These are phyloP conservation scores for Cheirogaleus medius DNA, from an alignment of 2,113 vertebrate species.

Conservation along the genomic window DNA sequence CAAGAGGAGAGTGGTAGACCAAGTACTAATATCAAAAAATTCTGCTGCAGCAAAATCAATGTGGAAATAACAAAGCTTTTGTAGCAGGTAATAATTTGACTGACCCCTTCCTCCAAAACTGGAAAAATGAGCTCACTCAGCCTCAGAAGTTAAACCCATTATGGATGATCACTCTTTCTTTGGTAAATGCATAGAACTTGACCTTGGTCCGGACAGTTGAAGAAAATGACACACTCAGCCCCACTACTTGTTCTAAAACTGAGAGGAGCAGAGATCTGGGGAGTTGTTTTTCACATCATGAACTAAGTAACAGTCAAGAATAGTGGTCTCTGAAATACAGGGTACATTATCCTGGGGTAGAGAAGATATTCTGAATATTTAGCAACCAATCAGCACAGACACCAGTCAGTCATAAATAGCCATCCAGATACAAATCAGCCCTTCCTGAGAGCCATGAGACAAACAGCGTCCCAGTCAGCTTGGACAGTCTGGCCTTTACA, in stretches of 20 bases:
- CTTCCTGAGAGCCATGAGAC: neutral
- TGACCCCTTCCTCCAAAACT: constrained; percentile 63
- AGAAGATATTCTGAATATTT: neutral
- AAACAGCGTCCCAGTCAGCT: neutral
- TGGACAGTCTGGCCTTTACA: too few species aligned
- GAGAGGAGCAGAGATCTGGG: constrained; percentile 44
- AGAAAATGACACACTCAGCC: neutral
- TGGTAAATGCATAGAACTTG: constrained; percentile 19
- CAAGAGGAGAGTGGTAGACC: neutral
- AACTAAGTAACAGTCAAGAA: neutral
- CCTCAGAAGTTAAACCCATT: constrained; percentile 63
- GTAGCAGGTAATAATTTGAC: constrained; percentile 61
- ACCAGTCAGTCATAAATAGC: neutral
- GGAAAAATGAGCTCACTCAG: constrained; percentile 61
- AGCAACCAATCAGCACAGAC: neutral
- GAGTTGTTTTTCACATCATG: constrained; percentile 10
- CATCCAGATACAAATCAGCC: neutral
- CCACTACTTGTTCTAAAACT: neutral
- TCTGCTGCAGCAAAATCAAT: neutral
- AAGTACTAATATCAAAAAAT: neutral
- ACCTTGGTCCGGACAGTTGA: neutral
- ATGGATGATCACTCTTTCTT: constrained; percentile 47
- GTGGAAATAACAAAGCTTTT: constrained; percentile 62
- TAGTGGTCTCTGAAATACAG: neutral
- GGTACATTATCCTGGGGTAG: neutral